Base-by-base conservation (phyloP, 2,888 invertebrate species). In the Drosophila flavopinicola region DNA sequence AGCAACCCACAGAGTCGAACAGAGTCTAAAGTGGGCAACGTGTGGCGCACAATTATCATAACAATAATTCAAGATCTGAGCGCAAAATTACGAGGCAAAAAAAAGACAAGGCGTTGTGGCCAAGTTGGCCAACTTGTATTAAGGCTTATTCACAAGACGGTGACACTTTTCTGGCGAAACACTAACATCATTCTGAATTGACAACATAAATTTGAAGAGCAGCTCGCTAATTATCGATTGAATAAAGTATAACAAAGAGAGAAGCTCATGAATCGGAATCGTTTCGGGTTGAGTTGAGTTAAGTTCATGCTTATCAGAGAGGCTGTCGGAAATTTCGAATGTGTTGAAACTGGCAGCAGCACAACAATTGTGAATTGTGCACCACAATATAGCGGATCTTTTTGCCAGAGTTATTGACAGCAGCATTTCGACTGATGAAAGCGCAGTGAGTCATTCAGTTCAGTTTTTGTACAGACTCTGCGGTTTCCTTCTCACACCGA, bases 181-280 rank as follows among this genome's bases (percentile, higher is more conserved):
- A 80, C 76, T 87, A 89, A 87, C 80, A 89, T 85, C 71, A 87
- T 74, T 89, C 85, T 76, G 83, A 82, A 85, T 88, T 79, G 75
- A 68, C 75, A 75, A 73, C 86, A 88, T 89, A 88, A 89, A 89
- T 85, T 87, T 72, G 66, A 49, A 45, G 51, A 41, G 47, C 59
- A 33, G 61, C 58, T 45, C 58, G 80, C 77, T 87, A 88, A 87
- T 88, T 85, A 77, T 71, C 77, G 78, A 84, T 80, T 78, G 82
- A 65, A 52, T 61, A 76, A 69, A 74, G 57, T 78, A 78, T 77
- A 72, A 68, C 79, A 69, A 68, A 60, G 58, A 45, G 35, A 32
- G 39, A 39, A 11, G 23, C 23, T 6, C 42, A 25, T 32, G 60
- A 54, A 37, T 54, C 44, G 44, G 60, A 54, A 37, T 54, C 44